A percentile compares a stretch with the other conserved stretches of the same genome.
phyloP scores from a whole-genome alignment of 1,140 invertebrate species.

The Hetaerina americana region DNA sequence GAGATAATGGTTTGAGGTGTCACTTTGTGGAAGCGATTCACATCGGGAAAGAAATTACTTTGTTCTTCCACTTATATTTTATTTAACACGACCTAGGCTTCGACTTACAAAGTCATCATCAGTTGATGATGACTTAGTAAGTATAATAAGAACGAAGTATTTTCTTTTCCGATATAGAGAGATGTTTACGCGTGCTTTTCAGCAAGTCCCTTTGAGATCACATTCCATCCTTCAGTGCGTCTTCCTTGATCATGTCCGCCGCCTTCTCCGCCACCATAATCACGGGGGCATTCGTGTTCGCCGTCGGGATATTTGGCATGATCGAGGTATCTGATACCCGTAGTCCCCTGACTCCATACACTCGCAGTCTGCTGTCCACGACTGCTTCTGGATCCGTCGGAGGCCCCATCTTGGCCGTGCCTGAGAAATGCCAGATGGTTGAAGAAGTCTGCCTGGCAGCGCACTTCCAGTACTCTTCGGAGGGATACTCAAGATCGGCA shows the following conservation, averaged over 20 bases:
- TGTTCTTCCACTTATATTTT: too few species aligned
- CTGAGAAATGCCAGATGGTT: slow-evolving; percentile 62
- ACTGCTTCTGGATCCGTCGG: slow-evolving; percentile 33
- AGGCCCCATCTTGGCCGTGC: slow-evolving; percentile 52
- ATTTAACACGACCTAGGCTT: too few species aligned
- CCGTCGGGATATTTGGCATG: slow-evolving; percentile 32
- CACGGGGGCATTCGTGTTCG: slow-evolving; percentile 33
- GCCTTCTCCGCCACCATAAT: slow-evolving; percentile 40
- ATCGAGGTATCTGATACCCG: slow-evolving; percentile 32
- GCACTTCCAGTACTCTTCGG: slow-evolving; percentile 61
- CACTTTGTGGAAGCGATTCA: too few species aligned
- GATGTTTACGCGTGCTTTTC: too few species aligned
- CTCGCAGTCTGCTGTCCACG: slow-evolving; percentile 39
- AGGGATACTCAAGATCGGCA: slow-evolving; percentile 42
- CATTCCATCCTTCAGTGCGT: background rate
- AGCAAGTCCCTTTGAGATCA: background rate
- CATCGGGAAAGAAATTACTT: too few species aligned
- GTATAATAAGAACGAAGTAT: too few species aligned
- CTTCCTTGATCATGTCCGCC: slow-evolving; percentile 24
- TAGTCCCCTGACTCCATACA: slow-evolving; percentile 31
- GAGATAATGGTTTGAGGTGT: too few species aligned
- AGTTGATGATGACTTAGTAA: too few species aligned
- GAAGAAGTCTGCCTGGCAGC: slow-evolving; percentile 47
- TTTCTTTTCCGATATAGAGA: too few species aligned
- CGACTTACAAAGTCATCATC: too few species aligned